Percentiles rank a stretch among this genome's conserved stretches.
These are phyloP conservation scores for Spea multiplicata DNA, from an alignment of 2,113 vertebrate genomes.

Conservation along the genomic window DNA sequence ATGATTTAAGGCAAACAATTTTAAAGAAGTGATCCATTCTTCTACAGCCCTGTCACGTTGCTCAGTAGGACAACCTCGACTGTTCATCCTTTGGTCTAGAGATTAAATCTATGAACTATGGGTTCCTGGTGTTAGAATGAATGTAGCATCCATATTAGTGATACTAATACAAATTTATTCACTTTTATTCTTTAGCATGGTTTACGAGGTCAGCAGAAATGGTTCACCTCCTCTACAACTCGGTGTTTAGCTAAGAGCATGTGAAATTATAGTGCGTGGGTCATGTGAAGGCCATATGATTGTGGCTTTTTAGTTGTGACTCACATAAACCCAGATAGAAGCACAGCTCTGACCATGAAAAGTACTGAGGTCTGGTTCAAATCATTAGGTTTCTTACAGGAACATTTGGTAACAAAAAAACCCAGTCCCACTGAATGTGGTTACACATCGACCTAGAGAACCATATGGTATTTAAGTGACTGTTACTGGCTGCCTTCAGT, in stretches of 20 bases:
- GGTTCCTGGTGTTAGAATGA: too few species aligned
- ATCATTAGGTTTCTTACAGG: neutral
- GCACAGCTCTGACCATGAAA: constrained; percentile 20
- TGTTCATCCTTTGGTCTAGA: too few species aligned
- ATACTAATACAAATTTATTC: too few species aligned
- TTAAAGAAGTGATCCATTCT: too few species aligned
- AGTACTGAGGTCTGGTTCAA: constrained; percentile 22
- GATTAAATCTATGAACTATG: too few species aligned
- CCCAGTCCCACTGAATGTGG: neutral
- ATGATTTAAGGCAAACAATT: too few species aligned
- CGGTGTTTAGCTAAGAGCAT: neutral
- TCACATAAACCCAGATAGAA: constrained; percentile 15
- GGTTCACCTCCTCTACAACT: neutral
- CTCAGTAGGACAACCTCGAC: too few species aligned
- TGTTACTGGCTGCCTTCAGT: neutral
- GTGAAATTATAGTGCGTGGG: constrained; percentile 13
- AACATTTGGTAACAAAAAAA: neutral
- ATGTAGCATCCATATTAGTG: too few species aligned
- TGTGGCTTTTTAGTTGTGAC: constrained; percentile 16
- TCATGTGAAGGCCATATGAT: constrained; percentile 31
- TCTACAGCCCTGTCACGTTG: too few species aligned
- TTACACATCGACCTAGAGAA: neutral
- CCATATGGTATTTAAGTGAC: neutral
- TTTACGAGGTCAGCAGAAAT: neutral
- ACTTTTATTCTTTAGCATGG: too few species aligned